Conservation (phyloP, 2,113 vertebrate genomes). For the Spermophilus dauricus region DNA sequence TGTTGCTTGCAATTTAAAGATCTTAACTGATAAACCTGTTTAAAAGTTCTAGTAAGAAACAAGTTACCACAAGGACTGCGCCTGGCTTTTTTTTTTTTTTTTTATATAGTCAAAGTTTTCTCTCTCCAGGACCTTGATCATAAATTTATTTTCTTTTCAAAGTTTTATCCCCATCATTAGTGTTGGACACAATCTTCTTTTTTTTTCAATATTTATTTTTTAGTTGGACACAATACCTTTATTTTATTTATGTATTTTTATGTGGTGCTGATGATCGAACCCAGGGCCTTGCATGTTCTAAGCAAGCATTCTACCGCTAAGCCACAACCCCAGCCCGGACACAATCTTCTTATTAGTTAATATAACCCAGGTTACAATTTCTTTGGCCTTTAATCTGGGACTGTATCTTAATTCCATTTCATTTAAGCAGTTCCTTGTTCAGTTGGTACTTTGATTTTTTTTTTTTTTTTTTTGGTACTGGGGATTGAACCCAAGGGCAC, state of each 20-base stretch:
- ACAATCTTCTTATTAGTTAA: background rate
- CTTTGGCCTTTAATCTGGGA: constrained; percentile 20
- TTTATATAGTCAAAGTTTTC: background rate
- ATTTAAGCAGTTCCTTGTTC: constrained; percentile 24
- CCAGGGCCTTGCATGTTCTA: too few relatives aligned
- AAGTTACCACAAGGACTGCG: background rate
- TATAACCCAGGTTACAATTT: background rate
- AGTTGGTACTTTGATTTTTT: background rate
- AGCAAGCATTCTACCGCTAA: too few relatives aligned
- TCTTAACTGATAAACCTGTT: background rate
- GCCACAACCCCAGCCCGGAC: background rate
- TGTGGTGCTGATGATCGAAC: too few relatives aligned
- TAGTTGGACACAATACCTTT: too few relatives aligned
- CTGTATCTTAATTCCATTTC: background rate
- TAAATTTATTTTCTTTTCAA: background rate
- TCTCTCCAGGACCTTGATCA: background rate
- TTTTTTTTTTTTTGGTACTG: too few relatives aligned
- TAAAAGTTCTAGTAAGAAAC: background rate
- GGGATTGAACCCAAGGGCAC: too few relatives aligned
- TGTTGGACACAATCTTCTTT: background rate
- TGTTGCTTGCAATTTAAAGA: background rate
- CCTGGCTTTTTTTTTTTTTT: too few relatives aligned
- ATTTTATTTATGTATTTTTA: too few relatives aligned
- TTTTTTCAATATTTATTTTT: too few relatives aligned
- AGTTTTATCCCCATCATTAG: background rate